Evolutionary conservation across 2,888 invertebrate genomes (phyloP).

Genomic region (Cerastis leucographa): DNA sequence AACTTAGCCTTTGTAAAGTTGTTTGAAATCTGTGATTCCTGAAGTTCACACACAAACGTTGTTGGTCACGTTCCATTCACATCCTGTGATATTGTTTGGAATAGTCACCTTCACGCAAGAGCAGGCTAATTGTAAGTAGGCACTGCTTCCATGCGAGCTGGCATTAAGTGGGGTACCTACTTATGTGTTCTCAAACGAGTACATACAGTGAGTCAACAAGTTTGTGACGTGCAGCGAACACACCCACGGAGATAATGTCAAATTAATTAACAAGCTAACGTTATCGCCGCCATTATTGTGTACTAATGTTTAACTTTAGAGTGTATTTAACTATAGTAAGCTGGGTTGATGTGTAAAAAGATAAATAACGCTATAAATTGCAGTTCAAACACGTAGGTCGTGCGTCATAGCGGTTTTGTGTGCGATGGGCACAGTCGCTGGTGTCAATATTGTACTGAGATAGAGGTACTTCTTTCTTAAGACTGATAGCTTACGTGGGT

Average conservation of each 20-base stretch:
- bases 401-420: slow-evolving; percentile 58
- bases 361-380: slow-evolving; percentile 57
- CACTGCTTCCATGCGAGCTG: slow-evolving; percentile 29
- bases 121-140: slow-evolving; percentile 57
- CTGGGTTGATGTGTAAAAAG: slow-evolving; percentile 47
- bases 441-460: slow-evolving; percentile 60
- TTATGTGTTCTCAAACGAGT: slow-evolving; percentile 23
- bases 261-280: slow-evolving; percentile 69
- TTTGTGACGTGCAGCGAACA: slow-evolving; percentile 76
- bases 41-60: slow-evolving; percentile 9
- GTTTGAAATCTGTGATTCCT: slow-evolving; percentile 47
- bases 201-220: slow-evolving; percentile 57
- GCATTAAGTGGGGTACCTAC: slow-evolving; percentile 31
- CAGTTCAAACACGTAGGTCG: slow-evolving; percentile 47
- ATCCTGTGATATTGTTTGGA: slow-evolving; percentile 49
- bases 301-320: slow-evolving; percentile 48
- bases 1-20: slow-evolving; percentile 35
- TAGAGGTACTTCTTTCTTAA: slow-evolving; percentile 35
- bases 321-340: slow-evolving; percentile 43
- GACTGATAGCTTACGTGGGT: slow-evolving; percentile 11
- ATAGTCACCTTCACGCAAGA: slow-evolving; percentile 58
- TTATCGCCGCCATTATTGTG: slow-evolving; percentile 63
- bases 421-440: slow-evolving; percentile 26
- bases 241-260: slow-evolving; percentile 79
- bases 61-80: slow-evolving; percentile 28